phyloP scores from a whole-genome alignment of 2,797 vertebrate species.

The Lepus townsendii region DNA sequence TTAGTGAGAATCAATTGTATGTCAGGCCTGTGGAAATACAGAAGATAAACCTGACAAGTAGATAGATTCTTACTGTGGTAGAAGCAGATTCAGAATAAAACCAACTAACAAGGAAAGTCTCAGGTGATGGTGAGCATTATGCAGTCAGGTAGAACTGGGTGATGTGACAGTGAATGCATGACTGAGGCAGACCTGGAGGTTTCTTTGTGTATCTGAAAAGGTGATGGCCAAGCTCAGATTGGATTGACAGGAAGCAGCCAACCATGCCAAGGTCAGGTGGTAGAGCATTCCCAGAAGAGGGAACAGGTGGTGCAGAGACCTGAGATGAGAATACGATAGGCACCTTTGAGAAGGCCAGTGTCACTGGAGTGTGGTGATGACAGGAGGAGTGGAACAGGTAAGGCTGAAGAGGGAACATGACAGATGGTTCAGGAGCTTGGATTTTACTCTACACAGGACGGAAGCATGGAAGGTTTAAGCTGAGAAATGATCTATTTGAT shows the following conservation, averaged over 20 bases:
- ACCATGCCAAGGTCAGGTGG: slow-evolving; percentile 28
- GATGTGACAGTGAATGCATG: slow-evolving; percentile 11
- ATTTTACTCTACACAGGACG: slow-evolving; percentile 60
- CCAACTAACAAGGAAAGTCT: not conserved
- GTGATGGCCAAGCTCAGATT: slow-evolving; percentile 25
- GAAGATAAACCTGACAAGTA: not conserved
- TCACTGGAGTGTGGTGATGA: slow-evolving; percentile 5
- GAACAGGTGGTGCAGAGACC: slow-evolving; percentile 61
- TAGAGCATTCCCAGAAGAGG: slow-evolving; percentile 42
- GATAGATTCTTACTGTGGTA: not conserved
- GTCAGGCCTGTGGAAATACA: not conserved
- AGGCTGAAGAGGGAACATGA: not conserved
- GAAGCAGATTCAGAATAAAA: slow-evolving; percentile 5
- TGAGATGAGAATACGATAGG: not conserved
- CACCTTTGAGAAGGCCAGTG: slow-evolving; percentile 65
- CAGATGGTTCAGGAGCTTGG: slow-evolving; percentile 52
- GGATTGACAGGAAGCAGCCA: slow-evolving; percentile 63
- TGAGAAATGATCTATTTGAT: slow-evolving; percentile 14
- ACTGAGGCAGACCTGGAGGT: not conserved
- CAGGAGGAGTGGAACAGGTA: not conserved
- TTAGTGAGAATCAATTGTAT: not conserved
- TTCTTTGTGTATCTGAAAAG: slow-evolving; percentile 50
- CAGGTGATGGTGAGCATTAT: not conserved
- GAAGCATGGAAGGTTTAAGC: slow-evolving; percentile 25
- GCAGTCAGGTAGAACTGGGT: not conserved